Evolutionary conservation across 2,797 vertebrate genomes (phyloP), one percentile per base, ranked within the genome.

Genomic region (Alauda arvensis): DNA sequence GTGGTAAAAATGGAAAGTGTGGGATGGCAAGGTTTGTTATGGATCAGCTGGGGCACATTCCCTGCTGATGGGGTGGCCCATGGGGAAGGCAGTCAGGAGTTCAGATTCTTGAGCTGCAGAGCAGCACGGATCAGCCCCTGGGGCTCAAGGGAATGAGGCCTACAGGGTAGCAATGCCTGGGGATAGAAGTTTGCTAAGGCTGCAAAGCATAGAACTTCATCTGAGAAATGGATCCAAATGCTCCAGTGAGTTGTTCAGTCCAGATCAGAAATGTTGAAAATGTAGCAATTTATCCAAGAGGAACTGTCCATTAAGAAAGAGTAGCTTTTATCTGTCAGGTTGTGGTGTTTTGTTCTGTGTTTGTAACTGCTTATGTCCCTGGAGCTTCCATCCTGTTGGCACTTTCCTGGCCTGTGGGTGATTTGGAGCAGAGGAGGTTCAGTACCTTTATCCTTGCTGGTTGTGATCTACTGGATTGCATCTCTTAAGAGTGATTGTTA

Each of bases 91-190:
- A 46, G 40, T 7, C 10, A 39, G 52, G 76, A 42, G 12, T 21
- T 66, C 2, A 11, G 42, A 48, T n/a, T 81, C 33, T 25, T 33
- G 33, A 34, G 24, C 34, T 12, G 6, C 34, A n/a, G 56, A 14
- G 28, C 33, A 82, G 62, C 7, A 3, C 1, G 5, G 24, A 62
- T 71, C 34, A 21, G 43, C 17, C 19, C 9, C 51, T 0, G 3
- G 43, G 14, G 33, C 24, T 61, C 11, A 17, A 7, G 57, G 68
- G 61, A 77, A 14, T 29, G 7, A 12, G 34, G 66, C 26, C 31
- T 12, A 0, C 21, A 45, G 13, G 6, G 11, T 49, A 34, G 29
- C 5, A 21, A 3, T 10, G 2, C 8, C 3, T 2, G 4, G 26
- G 37, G 25, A 42, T 45, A 39, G 61, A 45, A 49, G 52, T 48